Base-by-base conservation (phyloP, 2,888 invertebrate genomes). In the Andrena praecox region DNA sequence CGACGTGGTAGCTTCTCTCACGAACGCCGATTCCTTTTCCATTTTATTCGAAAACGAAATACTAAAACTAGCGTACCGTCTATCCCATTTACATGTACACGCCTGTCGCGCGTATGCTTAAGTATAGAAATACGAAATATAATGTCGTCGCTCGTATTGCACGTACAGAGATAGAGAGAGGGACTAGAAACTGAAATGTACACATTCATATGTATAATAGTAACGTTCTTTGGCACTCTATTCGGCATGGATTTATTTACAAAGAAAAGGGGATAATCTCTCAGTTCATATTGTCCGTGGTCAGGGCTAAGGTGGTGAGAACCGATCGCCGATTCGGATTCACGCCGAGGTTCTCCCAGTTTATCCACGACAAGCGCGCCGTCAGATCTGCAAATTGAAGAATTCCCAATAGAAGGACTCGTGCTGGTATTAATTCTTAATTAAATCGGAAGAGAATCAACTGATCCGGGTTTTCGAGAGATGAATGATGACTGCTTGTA, bases 301-400 rank as follows among this genome's bases (percentile, higher is more conserved):
- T 96, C 16, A 98, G 95, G 0, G 97, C 97, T 24, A 98, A 94
- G 0, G 98, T 97, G 0, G 98, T 97, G 2, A 98, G 95, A 6
- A 98, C 96, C 81, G 97, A 98, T 88, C 98, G 95, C 68, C 98
- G 95, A 77, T 97, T 97, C 2, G 98, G 98, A 93, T 97, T 98
- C 3, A 99, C 98, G 0, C 99, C 99, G 1, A 99, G 95, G 93
- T 98, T 99, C 94, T 99, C 98, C 99, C 99, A 99, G 93, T 99
- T 99, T 90, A 99, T 99, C 99, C 99, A 99, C 0, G 99, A 99
- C 35, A 99, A 95, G 75, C 99, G 95, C 0, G 99, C 99, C 0
- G 99, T 99, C 87, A 99, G 95, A 96, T 99, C 99, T 99, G 95
- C 1, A 93, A 94, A 75, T 16, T 42, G 0, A 42, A 16, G 0